Conservation (phyloP, 2,797 vertebrate species). For the Knipowitschia caucasica region DNA sequence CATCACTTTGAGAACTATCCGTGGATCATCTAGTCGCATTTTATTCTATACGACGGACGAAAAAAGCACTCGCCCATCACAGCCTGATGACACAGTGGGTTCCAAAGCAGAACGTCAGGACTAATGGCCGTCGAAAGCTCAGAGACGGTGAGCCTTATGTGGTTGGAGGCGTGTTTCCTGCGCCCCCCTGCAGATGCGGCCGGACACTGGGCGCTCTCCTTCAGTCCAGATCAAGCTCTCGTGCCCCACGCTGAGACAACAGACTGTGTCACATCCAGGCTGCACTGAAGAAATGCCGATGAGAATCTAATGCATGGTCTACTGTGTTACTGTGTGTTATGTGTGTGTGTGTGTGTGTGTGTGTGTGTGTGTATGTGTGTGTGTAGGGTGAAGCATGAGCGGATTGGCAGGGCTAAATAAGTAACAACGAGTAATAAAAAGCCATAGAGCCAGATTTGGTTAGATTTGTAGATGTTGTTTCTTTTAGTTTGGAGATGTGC, state of each 20-base stretch:
- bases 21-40: constrained; percentile 59
- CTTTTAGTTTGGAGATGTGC: no score
- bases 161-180: constrained; percentile 51
- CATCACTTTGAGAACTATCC: constrained; percentile 48
- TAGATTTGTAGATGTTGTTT: no score
- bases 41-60: constrained; percentile 24
- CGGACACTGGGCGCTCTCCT: constrained; percentile 58
- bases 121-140: constrained; percentile 58
- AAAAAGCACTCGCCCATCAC: constrained; percentile 44
- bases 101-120: constrained; percentile 43
- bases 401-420: no score
- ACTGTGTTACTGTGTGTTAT: no score
- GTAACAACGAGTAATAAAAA: no score
- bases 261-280: constrained; percentile 54
- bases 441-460: no score
- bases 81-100: constrained; percentile 33
- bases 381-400: no score
- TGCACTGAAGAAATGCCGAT: constrained; percentile 1
- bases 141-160: constrained; percentile 64
- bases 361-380: no score
- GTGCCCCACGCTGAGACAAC: constrained; percentile 39
- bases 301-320: background rate
- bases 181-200: constrained; percentile 54
- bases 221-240: constrained; percentile 54
- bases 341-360: no score